phyloP scores from a whole-genome alignment of 2,888 invertebrate genomes.

The Ormyrus thymus region DNA sequence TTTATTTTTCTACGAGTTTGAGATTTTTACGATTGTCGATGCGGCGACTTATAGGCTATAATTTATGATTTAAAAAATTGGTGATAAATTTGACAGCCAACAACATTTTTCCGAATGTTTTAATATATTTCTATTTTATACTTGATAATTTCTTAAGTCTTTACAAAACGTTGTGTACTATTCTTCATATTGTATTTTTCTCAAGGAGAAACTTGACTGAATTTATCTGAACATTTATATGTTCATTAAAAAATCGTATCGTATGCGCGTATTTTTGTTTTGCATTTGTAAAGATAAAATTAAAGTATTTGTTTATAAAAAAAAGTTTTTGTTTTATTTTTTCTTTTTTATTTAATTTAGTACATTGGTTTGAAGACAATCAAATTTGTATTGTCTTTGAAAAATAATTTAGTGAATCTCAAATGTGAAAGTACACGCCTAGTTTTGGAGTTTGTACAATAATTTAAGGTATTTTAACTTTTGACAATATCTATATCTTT shows the following conservation, averaged over 20 bases:
- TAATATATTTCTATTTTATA: constrained; percentile 49
- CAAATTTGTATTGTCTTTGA: constrained; percentile 2
- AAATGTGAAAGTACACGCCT: background rate
- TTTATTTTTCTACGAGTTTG: constrained; percentile 54
- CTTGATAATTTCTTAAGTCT: constrained; percentile 50
- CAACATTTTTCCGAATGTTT: constrained; percentile 47
- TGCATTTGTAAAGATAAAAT: constrained; percentile 33
- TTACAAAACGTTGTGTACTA: constrained; percentile 47
- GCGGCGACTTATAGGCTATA: constrained; percentile 44
- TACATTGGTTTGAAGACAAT: background rate
- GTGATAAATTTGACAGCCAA: constrained; percentile 42
- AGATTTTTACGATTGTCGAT: constrained; percentile 51
- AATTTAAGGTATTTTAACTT: constrained; percentile 41
- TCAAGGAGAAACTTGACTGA: constrained; percentile 52
- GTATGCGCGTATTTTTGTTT: constrained; percentile 16
- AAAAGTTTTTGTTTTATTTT: constrained; percentile 30
- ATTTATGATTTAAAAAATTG: constrained; percentile 46
- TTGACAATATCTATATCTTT: constrained; percentile 47
- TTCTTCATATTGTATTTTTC: constrained; percentile 46
- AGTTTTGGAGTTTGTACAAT: constrained; percentile 18
- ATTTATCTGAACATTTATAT: constrained; percentile 48
- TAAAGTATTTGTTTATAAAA: constrained; percentile 35
- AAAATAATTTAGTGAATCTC: constrained; percentile 37
- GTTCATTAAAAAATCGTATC: constrained; percentile 42
- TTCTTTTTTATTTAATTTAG: constrained; percentile 15